phyloP scores from a whole-genome alignment of 2,113 vertebrate genomes.

The Tragelaphus strepsiceros region DNA sequence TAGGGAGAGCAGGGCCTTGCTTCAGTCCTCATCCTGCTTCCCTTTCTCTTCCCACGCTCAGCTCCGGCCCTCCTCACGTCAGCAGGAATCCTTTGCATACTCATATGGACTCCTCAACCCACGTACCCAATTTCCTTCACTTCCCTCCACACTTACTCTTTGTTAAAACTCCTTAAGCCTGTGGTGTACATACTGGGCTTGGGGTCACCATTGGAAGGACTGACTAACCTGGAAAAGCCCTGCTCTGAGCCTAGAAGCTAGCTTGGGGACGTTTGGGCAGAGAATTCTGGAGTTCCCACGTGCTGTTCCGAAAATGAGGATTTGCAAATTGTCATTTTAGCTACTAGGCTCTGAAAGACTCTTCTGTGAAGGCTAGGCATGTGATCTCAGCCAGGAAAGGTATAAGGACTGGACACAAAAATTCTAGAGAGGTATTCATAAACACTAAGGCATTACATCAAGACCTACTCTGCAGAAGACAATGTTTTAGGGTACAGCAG shows the following conservation, averaged over 20 bases:
- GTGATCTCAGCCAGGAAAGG: neutral
- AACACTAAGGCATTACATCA: neutral
- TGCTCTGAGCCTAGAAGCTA: neutral
- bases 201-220: neutral
- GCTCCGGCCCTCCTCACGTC: accelerated
- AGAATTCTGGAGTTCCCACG: neutral
- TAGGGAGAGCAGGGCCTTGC: neutral
- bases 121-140: too few species aligned
- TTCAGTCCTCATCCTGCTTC: neutral
- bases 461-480: neutral
- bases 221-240: neutral
- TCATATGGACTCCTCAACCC: neutral
- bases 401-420: neutral
- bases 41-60: neutral
- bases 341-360: neutral
- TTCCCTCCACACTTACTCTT: neutral
- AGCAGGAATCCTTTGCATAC: neutral
- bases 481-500: neutral
- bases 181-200: neutral
- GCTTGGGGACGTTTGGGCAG: neutral
- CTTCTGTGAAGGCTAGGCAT: neutral
- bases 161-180: neutral
- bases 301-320: neutral
- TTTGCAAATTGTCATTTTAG: too few species aligned
- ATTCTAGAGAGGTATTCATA: neutral